Base-by-base conservation (phyloP, 2,797 vertebrate genomes). In the Coranthus polyacanthus region DNA sequence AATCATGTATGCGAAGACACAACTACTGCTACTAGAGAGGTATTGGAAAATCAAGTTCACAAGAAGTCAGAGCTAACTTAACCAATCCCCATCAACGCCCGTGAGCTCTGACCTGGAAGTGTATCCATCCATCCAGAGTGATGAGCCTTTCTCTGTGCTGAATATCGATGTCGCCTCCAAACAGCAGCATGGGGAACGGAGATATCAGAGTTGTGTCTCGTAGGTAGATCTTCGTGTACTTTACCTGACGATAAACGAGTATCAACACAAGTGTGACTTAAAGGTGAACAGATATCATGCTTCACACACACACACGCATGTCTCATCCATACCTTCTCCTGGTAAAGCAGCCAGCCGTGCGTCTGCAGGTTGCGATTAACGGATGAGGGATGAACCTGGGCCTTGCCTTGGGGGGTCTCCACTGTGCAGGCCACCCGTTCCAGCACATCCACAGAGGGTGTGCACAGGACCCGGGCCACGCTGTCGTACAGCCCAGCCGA, bases 151-250 rank as follows among this genome's bases (percentile, higher is more conserved):
- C 96, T 2, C 95, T 93, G 84, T 99, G 97, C 67, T 97, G 96
- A 22, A 99, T 96, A 34, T 97, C 97, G 18, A 99, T 98, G 75
- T 98, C 97, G 0, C 98, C 97, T 55, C 98, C 97, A 51, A 99
- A 99, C 62, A 99, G 94, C 80, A 99, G 91, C 89, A 99, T 90
- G n/a, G 98, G 96, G 76, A 99, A 98, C 0, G 98, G 96, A 6
- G 95, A 95, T 72, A 97, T 93, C 58, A 98, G 92, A 37, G 96
- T 95, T 12, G 97, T 97, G 84, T 99, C 97, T 72, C 95, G 92
- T 71, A 99, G 85, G 87, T 96, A 98, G 21, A 99, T 96, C 85
- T 94, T 96, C 0, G 94, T 75, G 37, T 99, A 99, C 73, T 97
- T 96, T 75, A 99, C 94, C 97, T 99, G 85, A 2, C 13, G 47